Conservation (phyloP, 2,888 invertebrate species). For the Diplazon laetatorius region DNA sequence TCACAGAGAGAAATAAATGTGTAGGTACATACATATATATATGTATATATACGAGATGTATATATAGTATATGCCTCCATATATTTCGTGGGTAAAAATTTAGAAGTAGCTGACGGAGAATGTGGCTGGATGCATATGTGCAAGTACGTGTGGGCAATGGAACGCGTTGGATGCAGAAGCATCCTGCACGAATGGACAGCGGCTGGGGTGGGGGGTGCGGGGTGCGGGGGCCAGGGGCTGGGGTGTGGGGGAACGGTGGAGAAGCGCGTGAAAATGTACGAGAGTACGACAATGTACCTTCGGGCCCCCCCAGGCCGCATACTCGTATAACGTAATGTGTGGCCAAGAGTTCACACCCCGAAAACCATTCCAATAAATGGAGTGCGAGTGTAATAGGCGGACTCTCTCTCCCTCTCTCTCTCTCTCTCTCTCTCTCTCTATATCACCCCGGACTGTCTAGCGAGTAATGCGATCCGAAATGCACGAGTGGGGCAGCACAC, state of each 20-base stretch:
- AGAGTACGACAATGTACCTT: constrained; percentile 57
- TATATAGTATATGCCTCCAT: not conserved
- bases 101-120: constrained; percentile 47
- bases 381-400: constrained; percentile 59
- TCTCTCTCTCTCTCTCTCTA: too few relatives aligned
- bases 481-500: constrained; percentile 42
- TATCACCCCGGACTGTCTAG: constrained; percentile 39
- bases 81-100: constrained; percentile 33
- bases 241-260: not conserved
- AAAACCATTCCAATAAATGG: constrained; percentile 61
- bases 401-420: too few relatives aligned
- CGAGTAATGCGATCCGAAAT: constrained; percentile 56
- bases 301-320: constrained; percentile 48
- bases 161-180: constrained; percentile 26
- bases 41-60: not conserved
- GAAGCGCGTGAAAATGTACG: constrained; percentile 55
- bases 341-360: constrained; percentile 59
- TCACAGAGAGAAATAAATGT: too few relatives aligned
- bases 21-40: too few relatives aligned
- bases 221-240: too few relatives aligned
- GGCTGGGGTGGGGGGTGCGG: not conserved
- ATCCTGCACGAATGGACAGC: too few relatives aligned
- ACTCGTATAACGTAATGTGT: constrained; percentile 60
- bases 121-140: constrained; percentile 12
- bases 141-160: constrained; percentile 26